Conservation (phyloP, 2,888 invertebrate genomes). For the Esperia sulphurella region DNA sequence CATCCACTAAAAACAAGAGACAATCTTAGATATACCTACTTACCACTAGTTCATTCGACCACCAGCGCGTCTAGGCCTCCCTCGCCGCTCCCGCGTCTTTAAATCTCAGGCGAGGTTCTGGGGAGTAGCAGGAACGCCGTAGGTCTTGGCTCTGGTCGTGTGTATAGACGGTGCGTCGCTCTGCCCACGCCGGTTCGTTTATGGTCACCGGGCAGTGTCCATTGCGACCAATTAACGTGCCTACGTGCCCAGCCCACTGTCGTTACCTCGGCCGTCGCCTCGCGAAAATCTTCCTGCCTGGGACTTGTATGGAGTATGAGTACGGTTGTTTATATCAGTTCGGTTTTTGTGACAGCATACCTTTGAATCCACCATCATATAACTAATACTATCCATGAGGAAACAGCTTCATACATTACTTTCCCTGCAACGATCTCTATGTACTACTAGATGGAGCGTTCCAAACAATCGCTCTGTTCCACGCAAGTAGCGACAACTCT, state of each 20-base stretch:
- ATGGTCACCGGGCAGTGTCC: slow-evolving; percentile 67
- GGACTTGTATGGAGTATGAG: slow-evolving; percentile 40
- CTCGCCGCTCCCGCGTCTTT: slow-evolving; percentile 18
- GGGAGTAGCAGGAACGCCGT: slow-evolving; percentile 8
- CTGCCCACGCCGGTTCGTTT: slow-evolving; percentile 65
- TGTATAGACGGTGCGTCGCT: slow-evolving; percentile 62
- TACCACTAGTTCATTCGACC: slow-evolving; percentile 23
- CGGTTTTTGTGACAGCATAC: slow-evolving; percentile 1
- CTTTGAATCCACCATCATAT: too few species aligned
- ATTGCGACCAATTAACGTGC: slow-evolving; percentile 74
- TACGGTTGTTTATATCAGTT: slow-evolving; percentile 11
- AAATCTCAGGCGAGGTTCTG: background rate
- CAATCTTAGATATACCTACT: slow-evolving; percentile 51
- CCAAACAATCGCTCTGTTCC: too few species aligned
- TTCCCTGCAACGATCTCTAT: too few species aligned
- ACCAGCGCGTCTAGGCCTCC: slow-evolving; percentile 37
- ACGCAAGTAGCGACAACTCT: too few species aligned
- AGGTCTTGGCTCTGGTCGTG: slow-evolving; percentile 38
- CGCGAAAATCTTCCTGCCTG: slow-evolving; percentile 61
- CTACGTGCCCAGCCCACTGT: slow-evolving; percentile 73
- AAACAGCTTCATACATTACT: too few species aligned
- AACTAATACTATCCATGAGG: too few species aligned
- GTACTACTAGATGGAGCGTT: too few species aligned
- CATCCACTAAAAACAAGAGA: slow-evolving; percentile 47
- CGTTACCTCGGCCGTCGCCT: slow-evolving; percentile 54